phyloP scores from a whole-genome alignment of 2,797 vertebrate species.

The Gallinago nigripennis region DNA sequence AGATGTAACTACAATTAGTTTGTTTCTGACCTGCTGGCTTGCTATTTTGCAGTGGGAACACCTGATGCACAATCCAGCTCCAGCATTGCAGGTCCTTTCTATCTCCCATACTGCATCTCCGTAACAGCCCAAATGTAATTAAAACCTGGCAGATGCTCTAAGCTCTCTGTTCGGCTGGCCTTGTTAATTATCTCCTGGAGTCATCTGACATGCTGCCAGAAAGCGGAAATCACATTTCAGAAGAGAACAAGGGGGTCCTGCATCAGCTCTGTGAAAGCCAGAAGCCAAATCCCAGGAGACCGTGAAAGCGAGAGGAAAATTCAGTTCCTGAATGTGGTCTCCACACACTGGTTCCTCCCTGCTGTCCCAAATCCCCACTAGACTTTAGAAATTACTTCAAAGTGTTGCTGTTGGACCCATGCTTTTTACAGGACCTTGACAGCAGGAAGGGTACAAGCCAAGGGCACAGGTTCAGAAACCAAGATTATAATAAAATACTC shows the following conservation, averaged over 20 bases:
- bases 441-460: neutral
- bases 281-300: neutral
- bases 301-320: neutral
- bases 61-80: rapidly evolving
- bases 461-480: neutral
- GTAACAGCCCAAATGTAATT: neutral
- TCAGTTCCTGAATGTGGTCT: neutral
- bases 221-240: constrained; percentile 1
- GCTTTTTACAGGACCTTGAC: neutral
- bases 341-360: neutral
- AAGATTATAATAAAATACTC: neutral
- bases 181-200: constrained; percentile 20
- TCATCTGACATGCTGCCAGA: neutral
- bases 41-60: neutral
- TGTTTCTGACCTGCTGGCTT: neutral
- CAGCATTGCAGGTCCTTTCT: neutral
- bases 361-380: neutral
- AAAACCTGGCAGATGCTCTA: constrained; percentile 16
- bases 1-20: neutral
- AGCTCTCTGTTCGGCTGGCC: neutral
- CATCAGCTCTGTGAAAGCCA: neutral
- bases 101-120: neutral
- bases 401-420: neutral
- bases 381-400: neutral
- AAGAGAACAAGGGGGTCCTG: neutral